Percentiles rank a stretch among this genome's conserved stretches.
Conservation (phyloP, 2,797 vertebrate species). For the Parauchenoglanis punctatus region DNA sequence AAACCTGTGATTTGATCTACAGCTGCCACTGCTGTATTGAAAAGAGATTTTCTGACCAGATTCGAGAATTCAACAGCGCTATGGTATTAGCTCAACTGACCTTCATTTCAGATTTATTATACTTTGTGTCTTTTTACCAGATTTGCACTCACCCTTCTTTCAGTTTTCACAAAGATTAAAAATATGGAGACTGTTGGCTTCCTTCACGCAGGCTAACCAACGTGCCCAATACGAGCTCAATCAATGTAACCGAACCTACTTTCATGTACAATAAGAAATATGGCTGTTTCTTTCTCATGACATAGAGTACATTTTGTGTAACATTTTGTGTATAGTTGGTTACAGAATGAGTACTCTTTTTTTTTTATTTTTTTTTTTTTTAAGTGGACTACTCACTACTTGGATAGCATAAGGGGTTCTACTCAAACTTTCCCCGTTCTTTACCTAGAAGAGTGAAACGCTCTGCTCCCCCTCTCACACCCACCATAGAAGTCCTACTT, state of each 20-base stretch:
- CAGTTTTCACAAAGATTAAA: no score
- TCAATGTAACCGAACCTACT: background rate
- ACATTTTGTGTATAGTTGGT: background rate
- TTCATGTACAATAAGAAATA: background rate
- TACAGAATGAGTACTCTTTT: background rate
- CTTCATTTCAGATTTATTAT: background rate
- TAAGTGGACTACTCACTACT: no score
- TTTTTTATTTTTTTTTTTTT: no score
- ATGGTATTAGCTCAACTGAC: background rate
- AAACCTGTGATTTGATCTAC: background rate
- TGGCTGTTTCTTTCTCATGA: background rate
- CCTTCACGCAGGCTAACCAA: background rate
- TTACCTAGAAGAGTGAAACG: background rate
- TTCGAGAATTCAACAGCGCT: background rate
- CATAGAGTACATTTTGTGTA: background rate
- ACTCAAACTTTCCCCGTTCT: background rate
- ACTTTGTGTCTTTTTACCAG: background rate
- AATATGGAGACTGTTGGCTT: background rate
- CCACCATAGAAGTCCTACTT: background rate
- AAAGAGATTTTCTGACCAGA: background rate
- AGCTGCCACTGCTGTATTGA: background rate
- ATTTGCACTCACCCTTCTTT: no score
- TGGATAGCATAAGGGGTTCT: background rate
- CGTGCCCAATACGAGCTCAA: background rate
- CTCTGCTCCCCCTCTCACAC: background rate